Conservation (phyloP, 2,888 invertebrate genomes). For the Callimorpha dominula region DNA sequence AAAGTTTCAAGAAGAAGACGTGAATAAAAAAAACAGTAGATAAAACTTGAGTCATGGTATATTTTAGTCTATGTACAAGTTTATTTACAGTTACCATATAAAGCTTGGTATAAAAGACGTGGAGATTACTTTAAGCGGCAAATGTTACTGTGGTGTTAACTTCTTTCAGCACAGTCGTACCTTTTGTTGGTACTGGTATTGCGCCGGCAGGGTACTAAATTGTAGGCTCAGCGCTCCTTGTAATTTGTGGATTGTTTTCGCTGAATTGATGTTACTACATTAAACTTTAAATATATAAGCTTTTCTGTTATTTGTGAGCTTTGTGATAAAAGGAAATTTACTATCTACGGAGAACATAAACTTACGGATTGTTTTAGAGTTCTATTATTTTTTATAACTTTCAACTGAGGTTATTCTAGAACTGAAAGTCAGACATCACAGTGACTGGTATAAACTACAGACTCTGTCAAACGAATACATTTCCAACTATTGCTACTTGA, state of each 20-base stretch:
- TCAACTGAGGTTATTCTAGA: background rate
- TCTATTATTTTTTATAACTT: background rate
- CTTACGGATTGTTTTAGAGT: slow-evolving; percentile 15
- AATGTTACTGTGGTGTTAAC: slow-evolving; percentile 51
- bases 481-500: background rate
- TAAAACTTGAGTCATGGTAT: background rate
- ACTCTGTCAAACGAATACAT: too few species aligned
- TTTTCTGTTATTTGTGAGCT: slow-evolving; percentile 31
- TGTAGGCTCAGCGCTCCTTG: slow-evolving; percentile 50
- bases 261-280: slow-evolving; percentile 47
- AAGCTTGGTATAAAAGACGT: slow-evolving; percentile 24
- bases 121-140: slow-evolving; percentile 38
- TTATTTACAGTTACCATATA: slow-evolving; percentile 19
- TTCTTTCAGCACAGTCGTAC: slow-evolving; percentile 56
- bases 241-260: slow-evolving; percentile 49
- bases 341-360: slow-evolving; percentile 13
- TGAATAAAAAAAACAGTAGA: background rate
- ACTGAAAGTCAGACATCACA: background rate
- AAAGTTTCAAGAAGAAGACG: slow-evolving; percentile 6
- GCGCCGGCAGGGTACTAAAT: slow-evolving; percentile 52
- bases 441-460: background rate
- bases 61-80: slow-evolving; percentile 14
- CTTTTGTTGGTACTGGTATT: slow-evolving; percentile 55
- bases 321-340: slow-evolving; percentile 34
- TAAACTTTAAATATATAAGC: slow-evolving; percentile 43